A percentile compares a stretch with the other conserved stretches of the same genome.
phyloP scores from a whole-genome alignment of 2,888 invertebrate genomes.

The Onchidella celtica region DNA sequence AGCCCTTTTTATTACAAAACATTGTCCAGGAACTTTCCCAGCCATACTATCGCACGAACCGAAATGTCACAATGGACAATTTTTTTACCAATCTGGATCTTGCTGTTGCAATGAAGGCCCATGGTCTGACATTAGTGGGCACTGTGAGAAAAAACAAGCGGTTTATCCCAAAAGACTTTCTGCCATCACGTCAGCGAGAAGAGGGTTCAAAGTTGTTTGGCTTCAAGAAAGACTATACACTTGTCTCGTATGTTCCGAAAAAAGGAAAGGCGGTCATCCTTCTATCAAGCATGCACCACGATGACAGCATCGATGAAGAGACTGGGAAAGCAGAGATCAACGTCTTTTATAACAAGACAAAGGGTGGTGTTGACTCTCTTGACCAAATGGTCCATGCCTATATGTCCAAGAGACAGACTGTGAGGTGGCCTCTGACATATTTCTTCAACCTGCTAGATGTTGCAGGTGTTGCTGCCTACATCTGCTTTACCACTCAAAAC shows the following conservation, averaged over 20 bases:
- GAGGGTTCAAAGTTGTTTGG: background rate
- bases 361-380: background rate
- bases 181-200: background rate
- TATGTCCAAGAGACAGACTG: background rate
- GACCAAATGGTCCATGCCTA: background rate
- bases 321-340: background rate
- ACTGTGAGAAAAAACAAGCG: background rate
- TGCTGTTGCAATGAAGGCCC: background rate
- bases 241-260: background rate
- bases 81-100: background rate
- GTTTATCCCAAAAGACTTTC: background rate
- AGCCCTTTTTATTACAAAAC: no score
- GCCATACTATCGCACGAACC: background rate
- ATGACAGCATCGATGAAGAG: background rate
- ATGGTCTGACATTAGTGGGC: background rate
- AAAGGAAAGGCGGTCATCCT: background rate
- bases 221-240: background rate
- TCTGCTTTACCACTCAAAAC: background rate
- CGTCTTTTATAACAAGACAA: background rate
- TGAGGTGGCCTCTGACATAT: background rate
- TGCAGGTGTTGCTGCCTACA: background rate
- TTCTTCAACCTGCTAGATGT: background rate
- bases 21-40: no score
- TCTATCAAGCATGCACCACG: background rate
- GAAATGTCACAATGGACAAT: background rate